Evolutionary conservation across 2,888 invertebrate species (phyloP).

Genomic region (Cancer borealis): DNA sequence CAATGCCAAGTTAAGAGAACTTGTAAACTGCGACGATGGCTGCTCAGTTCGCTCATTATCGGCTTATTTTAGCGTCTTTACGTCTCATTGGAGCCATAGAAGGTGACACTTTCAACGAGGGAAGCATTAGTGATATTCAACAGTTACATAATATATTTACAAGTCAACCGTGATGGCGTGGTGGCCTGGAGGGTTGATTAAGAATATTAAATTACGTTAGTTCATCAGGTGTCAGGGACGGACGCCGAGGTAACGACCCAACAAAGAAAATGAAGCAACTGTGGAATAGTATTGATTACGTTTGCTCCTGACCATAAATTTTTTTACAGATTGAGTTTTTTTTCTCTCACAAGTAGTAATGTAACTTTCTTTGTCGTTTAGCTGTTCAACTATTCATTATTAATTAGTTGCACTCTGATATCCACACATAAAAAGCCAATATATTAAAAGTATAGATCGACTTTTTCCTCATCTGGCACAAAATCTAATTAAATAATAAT

Average conservation of each 20-base stretch:
- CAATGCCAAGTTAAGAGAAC: constrained; percentile 45
- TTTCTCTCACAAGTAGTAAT: not conserved
- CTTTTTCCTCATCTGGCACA: not conserved
- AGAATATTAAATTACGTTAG: not conserved
- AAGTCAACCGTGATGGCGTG: not conserved
- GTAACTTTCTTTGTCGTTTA: not conserved
- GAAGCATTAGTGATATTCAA: constrained; percentile 32
- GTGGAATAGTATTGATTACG: not conserved
- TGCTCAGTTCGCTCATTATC: constrained; percentile 33
- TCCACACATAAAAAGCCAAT: not conserved
- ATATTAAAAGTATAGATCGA: not conserved
- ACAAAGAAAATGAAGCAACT: constrained; percentile 16
- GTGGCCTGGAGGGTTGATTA: not conserved
- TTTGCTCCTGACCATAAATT: not conserved
- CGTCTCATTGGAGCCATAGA: constrained; percentile 41
- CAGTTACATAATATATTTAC: constrained; percentile 25
- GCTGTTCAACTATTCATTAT: not conserved
- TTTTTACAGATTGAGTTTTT: not conserved
- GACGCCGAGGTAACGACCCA: constrained; percentile 18
- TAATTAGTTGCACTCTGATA: too few species aligned
- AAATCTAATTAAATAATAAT: not conserved
- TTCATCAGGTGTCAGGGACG: constrained; percentile 35
- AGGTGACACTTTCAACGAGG: constrained; percentile 35
- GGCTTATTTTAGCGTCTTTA: constrained; percentile 40
- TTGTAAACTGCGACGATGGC: constrained; percentile 36